phyloP scores from a whole-genome alignment of 2,888 invertebrate genomes.

The Cosmorhoe ocellata region DNA sequence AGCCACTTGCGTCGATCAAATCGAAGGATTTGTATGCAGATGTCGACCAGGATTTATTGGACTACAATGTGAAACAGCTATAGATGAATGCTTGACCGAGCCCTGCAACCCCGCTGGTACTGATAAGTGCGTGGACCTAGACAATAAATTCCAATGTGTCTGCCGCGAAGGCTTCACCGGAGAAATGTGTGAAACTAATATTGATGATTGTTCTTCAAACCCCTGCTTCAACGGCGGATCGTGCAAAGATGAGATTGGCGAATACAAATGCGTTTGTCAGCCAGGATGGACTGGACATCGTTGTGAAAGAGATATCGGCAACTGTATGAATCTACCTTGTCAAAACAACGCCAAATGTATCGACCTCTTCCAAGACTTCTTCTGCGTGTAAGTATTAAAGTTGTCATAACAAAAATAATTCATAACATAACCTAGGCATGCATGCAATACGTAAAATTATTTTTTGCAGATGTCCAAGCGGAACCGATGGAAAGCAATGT shows the following conservation, averaged over 20 bases:
- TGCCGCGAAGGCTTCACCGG: constrained; percentile 96
- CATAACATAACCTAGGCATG: too few relatives aligned
- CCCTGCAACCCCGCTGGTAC: constrained; percentile 96
- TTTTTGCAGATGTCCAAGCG: constrained; percentile 90
- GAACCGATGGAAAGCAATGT: constrained; percentile 98
- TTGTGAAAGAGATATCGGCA: constrained; percentile 94
- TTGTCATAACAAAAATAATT: background rate
- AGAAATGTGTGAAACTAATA: constrained; percentile 91
- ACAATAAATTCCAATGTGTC: constrained; percentile 92
- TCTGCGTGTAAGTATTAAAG: constrained; percentile 89
- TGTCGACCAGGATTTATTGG: constrained; percentile 97
- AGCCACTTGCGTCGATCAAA: constrained; percentile 92
- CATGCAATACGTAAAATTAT: background rate
- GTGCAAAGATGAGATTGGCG: constrained; percentile 93
- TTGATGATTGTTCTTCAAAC: constrained; percentile 92
- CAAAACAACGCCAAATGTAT: constrained; percentile 96
- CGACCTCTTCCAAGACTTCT: constrained; percentile 94
- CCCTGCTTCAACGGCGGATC: constrained; percentile 95
- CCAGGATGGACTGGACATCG: constrained; percentile 94
- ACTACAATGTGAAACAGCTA: constrained; percentile 95
- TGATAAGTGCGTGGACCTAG: constrained; percentile 93
- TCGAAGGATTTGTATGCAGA: constrained; percentile 95
- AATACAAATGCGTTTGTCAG: constrained; percentile 90
- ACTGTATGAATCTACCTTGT: constrained; percentile 93
- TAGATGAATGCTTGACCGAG: constrained; percentile 95